These are phyloP conservation scores for Eilema griseolum DNA, from an alignment of 2,888 invertebrate genomes.

Conservation along the genomic window DNA sequence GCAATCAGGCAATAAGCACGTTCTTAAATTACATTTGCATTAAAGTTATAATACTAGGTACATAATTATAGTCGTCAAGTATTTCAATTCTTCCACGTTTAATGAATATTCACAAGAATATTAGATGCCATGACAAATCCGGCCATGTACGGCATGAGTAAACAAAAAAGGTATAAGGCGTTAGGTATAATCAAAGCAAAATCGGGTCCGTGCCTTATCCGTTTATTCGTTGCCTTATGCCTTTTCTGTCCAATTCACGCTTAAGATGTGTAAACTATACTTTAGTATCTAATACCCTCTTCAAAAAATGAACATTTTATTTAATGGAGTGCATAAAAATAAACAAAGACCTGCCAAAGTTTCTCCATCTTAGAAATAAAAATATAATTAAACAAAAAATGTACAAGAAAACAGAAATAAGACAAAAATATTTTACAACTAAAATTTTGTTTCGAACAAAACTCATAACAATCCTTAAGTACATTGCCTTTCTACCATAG, in stretches of 20 bases:
- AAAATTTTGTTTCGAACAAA: conserved; percentile 53
- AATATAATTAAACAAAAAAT: conserved; percentile 49
- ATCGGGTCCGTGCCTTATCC: no score
- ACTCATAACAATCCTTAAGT: conserved; percentile 64
- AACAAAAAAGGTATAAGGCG: no score
- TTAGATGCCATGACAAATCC: not conserved
- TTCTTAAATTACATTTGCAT: conserved; percentile 35
- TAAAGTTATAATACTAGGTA: conserved; percentile 48
- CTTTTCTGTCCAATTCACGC: not conserved
- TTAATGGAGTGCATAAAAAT: not conserved
- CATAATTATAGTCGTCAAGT: conserved; percentile 23
- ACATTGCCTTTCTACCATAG: conserved; percentile 62
- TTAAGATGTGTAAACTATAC: not conserved
- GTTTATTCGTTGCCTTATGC: no score
- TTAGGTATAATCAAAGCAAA: no score
- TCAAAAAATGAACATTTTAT: not conserved
- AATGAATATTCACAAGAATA: not conserved
- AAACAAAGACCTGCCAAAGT: conserved; percentile 30
- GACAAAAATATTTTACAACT: conserved; percentile 26
- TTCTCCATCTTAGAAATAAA: conserved; percentile 61
- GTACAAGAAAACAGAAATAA: conserved; percentile 43
- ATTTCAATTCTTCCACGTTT: not conserved
- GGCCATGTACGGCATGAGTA: no score
- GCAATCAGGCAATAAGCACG: conserved; percentile 36
- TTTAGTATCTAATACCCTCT: conserved; percentile 1